Evolutionary conservation across 1,140 invertebrate species (phyloP), one percentile per base, ranked within the genome.

Genomic region (Heterodera schachtii): DNA sequence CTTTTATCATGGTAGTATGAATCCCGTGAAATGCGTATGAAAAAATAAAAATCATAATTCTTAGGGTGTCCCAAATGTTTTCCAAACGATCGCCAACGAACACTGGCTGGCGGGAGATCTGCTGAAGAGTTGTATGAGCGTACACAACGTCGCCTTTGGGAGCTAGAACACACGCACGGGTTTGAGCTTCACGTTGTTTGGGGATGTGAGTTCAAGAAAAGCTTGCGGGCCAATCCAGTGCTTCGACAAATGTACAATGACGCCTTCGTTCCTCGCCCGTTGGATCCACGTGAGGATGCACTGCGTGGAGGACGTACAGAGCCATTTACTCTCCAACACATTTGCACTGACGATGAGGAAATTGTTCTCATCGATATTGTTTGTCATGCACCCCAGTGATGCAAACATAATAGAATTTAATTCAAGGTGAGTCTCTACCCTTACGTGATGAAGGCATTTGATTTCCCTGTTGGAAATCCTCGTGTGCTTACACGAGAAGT

Each of bases 241-340:
- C 8, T 79, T 3, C 52, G 57, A 5, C 8, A 41, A 3, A 11
- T 49, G 57, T 79, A 52, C 19, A 64, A 16, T 6, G 44, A 60
- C 6, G 41, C 21, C n/a, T 52, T 41, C 21, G 52, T 44, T 31
- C 67, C 74, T 3, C 4, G 49, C 1, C 78, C 78, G 3, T 9
- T 79, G 44, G 78, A 79, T 41, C 75, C 75, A 13, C 47, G 78
- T 1, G 75, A 79, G 41, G 76, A 79, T n/a, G 52, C 49, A 7
- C 43, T 79, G 13, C 3, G 76, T 3, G 78, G 78, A 1, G 78
- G 78, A n/a, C 7, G 78, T n/a, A 80, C 75, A 7, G 76, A 79
- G 43, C 69, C 78, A 21, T 79, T 79, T 21, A 80, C 75, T n/a
- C 31, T 79, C 3, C 75, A 80, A 21, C 75, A 79, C 73, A n/a